Base-by-base conservation (phyloP, 2,797 vertebrate species). In the Acestrorhynchus altus region DNA sequence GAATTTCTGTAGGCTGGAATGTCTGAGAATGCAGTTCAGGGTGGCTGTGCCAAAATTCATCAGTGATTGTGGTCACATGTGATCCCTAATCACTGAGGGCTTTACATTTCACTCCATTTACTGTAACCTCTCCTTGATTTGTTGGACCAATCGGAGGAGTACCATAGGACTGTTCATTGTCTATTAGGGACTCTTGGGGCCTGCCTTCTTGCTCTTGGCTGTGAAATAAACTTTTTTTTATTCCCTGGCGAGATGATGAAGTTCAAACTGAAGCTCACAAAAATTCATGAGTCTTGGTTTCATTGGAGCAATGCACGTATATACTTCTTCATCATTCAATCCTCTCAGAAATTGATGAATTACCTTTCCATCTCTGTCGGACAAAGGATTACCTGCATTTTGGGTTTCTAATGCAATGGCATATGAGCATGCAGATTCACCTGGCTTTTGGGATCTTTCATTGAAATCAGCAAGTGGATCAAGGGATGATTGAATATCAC, bases 381-480 rank as follows among this genome's bases (percentile, higher is more conserved):
- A n/a, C n/a, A n/a, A n/a, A n/a, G n/a, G n/a, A n/a, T n/a, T n/a
- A n/a, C 77, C 24, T 0, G 65, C 72, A 31, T 64, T 57, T n/a
- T 84, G 64, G 0, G 15, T 77, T 11, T 54, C 52, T 6, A 87
- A 40, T 0, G 74, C 56, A 10, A 84, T 83, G 0, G 84, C 79
- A 68, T 84, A 88, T 0, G 76, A 88, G 22, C 86, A 81, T 12
- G 69, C 54, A 4, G 76, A 68, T 54, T 84, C 84, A 0, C 82
- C 83, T 16, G 71, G 0, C 8, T 31, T n/a, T 47, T 87, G 82
- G n/a, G 9, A 47, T 1, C 57, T 11, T 35, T 84, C 81, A 80
- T 81, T 83, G n/a, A 88, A 87, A 8, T 88, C 77, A 1, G 73
- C 77, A 6, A 82, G n/a, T 16, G 77, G 81, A 2, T 88, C 82